Conservation (phyloP, 2,888 invertebrate species). For the Keiferia lycopersicella region DNA sequence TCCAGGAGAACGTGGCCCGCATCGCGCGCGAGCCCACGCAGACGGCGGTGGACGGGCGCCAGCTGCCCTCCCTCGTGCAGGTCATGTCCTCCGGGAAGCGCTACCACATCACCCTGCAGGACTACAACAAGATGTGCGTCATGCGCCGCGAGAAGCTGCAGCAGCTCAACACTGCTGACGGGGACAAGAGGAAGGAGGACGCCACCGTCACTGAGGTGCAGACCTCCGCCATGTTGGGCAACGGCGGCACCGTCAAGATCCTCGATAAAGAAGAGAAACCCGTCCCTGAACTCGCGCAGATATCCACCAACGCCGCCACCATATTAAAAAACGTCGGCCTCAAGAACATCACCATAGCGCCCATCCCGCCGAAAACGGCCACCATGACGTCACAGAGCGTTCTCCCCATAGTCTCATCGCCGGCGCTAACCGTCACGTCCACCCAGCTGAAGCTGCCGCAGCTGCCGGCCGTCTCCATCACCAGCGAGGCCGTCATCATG, state of each 20-base stretch:
- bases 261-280: slow-evolving; percentile 53
- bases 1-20: slow-evolving; percentile 67
- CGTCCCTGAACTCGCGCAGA: slow-evolving; percentile 47
- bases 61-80: slow-evolving; percentile 85
- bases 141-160: slow-evolving; percentile 85
- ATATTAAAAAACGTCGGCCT: slow-evolving; percentile 75
- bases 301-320: slow-evolving; percentile 64
- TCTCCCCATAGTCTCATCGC: slow-evolving; percentile 50
- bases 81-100: slow-evolving; percentile 89
- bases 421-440: slow-evolving; percentile 55
- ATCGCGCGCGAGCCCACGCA: slow-evolving; percentile 75
- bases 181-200: slow-evolving; percentile 47
- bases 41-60: slow-evolving; percentile 81
- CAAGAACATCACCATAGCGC: slow-evolving; percentile 76
- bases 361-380: slow-evolving; percentile 66
- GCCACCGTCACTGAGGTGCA: slow-evolving; percentile 65
- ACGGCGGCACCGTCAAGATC: slow-evolving; percentile 60
- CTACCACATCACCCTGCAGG: slow-evolving; percentile 88
- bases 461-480: slow-evolving; percentile 60
- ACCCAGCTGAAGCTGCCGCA: slow-evolving; percentile 62
- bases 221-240: slow-evolving; percentile 63
- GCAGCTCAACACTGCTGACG: slow-evolving; percentile 82
- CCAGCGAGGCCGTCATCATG: slow-evolving; percentile 73
- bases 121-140: slow-evolving; percentile 90
- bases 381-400: slow-evolving; percentile 64